Evolutionary conservation across 2,797 vertebrate species (phyloP).

Genomic region (Tapera naevia): DNA sequence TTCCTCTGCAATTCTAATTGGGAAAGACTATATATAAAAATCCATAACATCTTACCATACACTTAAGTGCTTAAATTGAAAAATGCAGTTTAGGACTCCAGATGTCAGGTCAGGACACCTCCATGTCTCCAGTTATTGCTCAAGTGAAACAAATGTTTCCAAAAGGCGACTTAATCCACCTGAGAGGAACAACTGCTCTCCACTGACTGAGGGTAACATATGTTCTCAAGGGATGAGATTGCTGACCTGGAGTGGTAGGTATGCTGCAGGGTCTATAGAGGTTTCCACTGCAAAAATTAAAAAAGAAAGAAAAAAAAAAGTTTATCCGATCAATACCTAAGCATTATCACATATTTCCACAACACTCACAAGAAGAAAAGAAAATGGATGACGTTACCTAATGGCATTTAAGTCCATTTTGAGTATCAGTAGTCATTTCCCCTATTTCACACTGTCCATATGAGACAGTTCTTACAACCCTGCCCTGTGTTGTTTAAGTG

Average conservation of each 20-base stretch:
- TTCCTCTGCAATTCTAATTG: too few species aligned
- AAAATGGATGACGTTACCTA: fast-evolving
- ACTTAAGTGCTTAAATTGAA: background rate
- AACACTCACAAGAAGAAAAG: background rate
- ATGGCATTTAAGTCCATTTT: background rate
- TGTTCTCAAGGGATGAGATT: fast-evolving
- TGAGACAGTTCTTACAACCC: background rate
- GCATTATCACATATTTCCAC: background rate
- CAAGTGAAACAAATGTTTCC: background rate
- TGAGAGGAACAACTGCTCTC: background rate
- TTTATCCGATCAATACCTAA: background rate
- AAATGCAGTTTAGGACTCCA: background rate
- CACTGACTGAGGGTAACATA: fast-evolving
- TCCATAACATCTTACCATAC: too few species aligned
- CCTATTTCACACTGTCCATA: background rate
- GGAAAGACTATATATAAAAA: too few species aligned
- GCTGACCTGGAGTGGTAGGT: fast-evolving
- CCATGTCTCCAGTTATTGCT: background rate
- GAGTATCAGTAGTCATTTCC: fast-evolving
- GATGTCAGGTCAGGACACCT: background rate
- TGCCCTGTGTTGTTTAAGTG: background rate
- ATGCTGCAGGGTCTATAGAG: fast-evolving
- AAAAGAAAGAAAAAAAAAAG: background rate
- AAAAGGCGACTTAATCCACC: background rate
- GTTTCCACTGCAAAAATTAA: background rate